Evolutionary conservation across 2,797 vertebrate genomes (phyloP).

Genomic region (Chlorospingus semifuscus): DNA sequence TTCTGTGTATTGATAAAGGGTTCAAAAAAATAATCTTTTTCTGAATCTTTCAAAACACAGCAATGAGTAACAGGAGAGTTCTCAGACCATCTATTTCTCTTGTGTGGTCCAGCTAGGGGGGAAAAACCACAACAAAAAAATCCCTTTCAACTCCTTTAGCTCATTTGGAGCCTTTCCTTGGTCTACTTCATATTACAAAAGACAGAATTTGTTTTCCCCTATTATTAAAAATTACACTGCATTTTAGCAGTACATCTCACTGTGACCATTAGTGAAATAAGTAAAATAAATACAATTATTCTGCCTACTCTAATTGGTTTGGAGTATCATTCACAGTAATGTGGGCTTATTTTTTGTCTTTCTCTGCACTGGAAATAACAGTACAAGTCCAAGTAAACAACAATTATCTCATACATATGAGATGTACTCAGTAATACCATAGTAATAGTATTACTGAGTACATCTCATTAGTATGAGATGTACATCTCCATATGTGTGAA

Average conservation of each 20-base stretch:
- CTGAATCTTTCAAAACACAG: neutral
- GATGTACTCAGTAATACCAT: no score
- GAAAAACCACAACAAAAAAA: neutral
- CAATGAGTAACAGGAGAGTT: neutral
- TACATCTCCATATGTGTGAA: neutral
- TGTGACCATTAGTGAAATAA: neutral
- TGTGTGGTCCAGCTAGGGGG: rapidly evolving
- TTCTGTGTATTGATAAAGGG: neutral
- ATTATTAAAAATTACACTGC: neutral
- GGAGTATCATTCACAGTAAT: neutral
- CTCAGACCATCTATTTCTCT: neutral
- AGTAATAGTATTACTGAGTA: neutral
- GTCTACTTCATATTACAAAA: neutral
- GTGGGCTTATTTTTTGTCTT: neutral
- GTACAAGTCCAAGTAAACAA: neutral
- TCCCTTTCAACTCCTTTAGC: neutral
- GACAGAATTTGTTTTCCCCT: neutral
- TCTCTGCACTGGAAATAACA: neutral
- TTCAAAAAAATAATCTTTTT: neutral
- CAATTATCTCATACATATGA: neutral
- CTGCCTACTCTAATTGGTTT: neutral
- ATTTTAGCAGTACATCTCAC: neutral
- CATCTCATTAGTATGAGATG: no score
- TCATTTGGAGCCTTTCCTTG: neutral
- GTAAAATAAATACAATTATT: neutral